Evolutionary conservation across 2,888 invertebrate species (phyloP).

Genomic region (Plebejus melissa): DNA sequence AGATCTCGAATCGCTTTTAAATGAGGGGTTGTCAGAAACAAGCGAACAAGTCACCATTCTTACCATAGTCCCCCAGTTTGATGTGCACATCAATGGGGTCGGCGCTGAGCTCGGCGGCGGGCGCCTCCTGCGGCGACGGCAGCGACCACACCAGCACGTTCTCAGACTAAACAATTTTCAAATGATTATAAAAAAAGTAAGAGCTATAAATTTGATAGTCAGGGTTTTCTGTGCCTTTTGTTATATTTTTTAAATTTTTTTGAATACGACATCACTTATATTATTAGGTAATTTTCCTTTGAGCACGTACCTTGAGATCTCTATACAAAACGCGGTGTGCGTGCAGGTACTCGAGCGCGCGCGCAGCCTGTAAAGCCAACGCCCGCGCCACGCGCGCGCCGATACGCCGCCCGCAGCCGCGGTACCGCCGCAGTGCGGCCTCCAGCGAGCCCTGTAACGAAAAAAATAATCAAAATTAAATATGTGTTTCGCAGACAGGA

Average conservation of each 20-base stretch:
- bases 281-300: too few relatives aligned
- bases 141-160: constrained; percentile 99
- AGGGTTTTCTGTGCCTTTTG: too few relatives aligned
- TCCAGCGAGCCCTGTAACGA: constrained; percentile 89
- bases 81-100: constrained; percentile 83
- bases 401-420: constrained; percentile 89
- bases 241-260: too few relatives aligned
- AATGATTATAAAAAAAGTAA: too few relatives aligned
- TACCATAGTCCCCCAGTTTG: constrained; percentile 97
- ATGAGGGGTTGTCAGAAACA: too few relatives aligned
- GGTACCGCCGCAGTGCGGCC: constrained; percentile 88
- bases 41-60: constrained; percentile 29
- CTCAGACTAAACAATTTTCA: constrained; percentile 84
- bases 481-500: too few relatives aligned
- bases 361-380: constrained; percentile 92
- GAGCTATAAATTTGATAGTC: too few relatives aligned
- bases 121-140: constrained; percentile 83
- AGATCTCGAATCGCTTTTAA: too few relatives aligned
- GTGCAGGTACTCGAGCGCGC: constrained; percentile 97
- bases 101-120: constrained; percentile 79
- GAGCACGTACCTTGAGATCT: constrained; percentile 78
- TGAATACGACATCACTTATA: too few relatives aligned
- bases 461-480: neutral
- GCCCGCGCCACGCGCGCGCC: constrained; percentile 90
- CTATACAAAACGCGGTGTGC: constrained; percentile 94